Base-by-base conservation (phyloP, 2,113 vertebrate species). In the Scatophagus argus region DNA sequence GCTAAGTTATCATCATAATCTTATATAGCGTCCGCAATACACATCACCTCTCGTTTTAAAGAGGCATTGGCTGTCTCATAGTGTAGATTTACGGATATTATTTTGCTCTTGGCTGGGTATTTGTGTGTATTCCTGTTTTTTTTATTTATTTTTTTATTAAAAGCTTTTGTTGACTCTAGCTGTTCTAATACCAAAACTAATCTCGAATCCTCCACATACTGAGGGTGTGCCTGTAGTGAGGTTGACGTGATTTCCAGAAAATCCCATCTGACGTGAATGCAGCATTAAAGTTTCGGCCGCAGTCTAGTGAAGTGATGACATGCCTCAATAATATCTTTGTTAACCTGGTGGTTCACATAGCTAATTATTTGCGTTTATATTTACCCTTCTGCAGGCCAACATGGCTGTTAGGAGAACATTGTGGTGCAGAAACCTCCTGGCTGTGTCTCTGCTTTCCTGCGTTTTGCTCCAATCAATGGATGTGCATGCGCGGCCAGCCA, bases 401-500 rank as follows among this genome's bases (percentile, higher is more conserved):
- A 98, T 97, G 96, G 86, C 84, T 34, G 79, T 71, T 32, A 71
- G 89, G 3, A 90, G 93, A 51, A 91, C 74, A 68, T 82, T 86
- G 16, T 87, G 93, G 29, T 75, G 93, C 46, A 81, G 91, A 14
- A 59, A 93, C 58, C 32, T 95, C 79, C 93, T 94, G 17, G 87
- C 89, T 3, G 60, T 83, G 0, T 93, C 92, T 54, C 46, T 97
- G 29, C 94, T 94, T 14, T 81, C 96, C 13, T 90, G 91, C 23
- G 59, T 96, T 1, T 5, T 95, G 0, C 79, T 96, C 16, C 89
- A 95, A 3, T 61, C 93, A 8, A 74, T 92, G 81, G 91, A 93
- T 0, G 96, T 92, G 0, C 91, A 93, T 0, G 96, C 95, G 1
- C 92, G 98, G 6, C 98, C 98, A 0, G 97, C 97, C 49, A 99